These are phyloP conservation scores for Pomacea maculata DNA, from an alignment of 1,140 invertebrate species.

Conservation along the genomic window DNA sequence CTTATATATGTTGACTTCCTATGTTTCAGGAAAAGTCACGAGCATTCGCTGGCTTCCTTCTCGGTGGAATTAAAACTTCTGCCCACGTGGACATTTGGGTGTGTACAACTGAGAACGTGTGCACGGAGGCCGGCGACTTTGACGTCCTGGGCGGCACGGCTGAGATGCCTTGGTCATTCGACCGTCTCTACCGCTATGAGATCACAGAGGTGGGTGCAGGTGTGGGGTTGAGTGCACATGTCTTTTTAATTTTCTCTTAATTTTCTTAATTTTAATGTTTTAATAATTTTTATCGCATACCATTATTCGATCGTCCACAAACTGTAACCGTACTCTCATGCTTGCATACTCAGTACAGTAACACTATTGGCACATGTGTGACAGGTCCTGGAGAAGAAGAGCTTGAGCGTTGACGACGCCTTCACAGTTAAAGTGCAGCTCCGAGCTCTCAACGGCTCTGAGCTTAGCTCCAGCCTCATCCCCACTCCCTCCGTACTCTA, in stretches of 20 bases:
- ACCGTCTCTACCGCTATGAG: constrained; percentile 37
- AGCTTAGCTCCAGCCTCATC: constrained; percentile 12
- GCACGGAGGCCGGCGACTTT: constrained; percentile 23
- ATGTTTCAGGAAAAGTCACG: constrained; percentile 17
- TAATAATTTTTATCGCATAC: no score
- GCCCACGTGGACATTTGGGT: constrained; percentile 25
- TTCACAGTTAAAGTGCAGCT: constrained; percentile 23
- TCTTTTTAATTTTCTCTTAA: no score
- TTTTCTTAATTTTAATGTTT: no score
- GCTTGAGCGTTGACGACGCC: constrained; percentile 18
- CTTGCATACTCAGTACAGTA: no score
- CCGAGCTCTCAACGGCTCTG: constrained; percentile 22
- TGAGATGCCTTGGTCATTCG: constrained; percentile 36
- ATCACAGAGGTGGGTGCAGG: constrained; percentile 23
- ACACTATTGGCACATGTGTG: no score
- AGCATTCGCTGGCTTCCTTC: constrained; percentile 31
- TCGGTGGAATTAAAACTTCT: constrained; percentile 28
- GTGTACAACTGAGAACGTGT: constrained; percentile 18
- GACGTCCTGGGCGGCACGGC: constrained; percentile 30
- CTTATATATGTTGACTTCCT: not conserved
- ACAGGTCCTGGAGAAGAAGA: not conserved
- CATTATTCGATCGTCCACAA: no score
- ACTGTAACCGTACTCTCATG: no score
- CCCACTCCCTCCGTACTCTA: constrained; percentile 24
- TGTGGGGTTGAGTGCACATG: no score